Conservation (phyloP, 2,888 invertebrate genomes). For the Carcina quercana region DNA sequence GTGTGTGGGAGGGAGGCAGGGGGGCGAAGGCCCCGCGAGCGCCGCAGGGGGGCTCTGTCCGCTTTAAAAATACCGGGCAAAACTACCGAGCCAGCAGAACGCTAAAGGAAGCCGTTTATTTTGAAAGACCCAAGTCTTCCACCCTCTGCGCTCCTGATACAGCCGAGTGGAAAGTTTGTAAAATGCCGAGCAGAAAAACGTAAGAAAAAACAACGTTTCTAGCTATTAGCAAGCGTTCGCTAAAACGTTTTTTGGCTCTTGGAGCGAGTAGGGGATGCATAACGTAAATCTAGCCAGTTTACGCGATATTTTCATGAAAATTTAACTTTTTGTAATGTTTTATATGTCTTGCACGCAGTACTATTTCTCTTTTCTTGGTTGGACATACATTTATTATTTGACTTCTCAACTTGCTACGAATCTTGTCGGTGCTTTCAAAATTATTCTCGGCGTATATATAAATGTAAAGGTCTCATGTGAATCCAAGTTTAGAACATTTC, state of each 20-base stretch:
- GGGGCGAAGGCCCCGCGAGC: conserved; percentile 39
- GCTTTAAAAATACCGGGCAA: conserved; percentile 67
- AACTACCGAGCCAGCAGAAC: conserved; percentile 54
- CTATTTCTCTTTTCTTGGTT: too few species aligned
- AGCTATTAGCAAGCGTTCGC: conserved; percentile 38
- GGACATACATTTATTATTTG: too few species aligned
- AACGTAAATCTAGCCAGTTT: conserved; percentile 26
- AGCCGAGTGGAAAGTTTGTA: conserved; percentile 46
- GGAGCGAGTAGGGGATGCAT: conserved; percentile 24
- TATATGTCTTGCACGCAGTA: too few species aligned
- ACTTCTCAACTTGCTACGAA: too few species aligned
- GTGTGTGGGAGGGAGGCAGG: conserved; percentile 44
- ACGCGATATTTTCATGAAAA: conserved; percentile 10
- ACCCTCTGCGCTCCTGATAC: conserved; percentile 34
- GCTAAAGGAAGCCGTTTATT: conserved; percentile 64
- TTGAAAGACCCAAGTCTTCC: conserved; percentile 53
- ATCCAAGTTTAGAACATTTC: too few species aligned
- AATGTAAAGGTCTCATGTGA: too few species aligned
- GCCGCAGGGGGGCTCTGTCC: conserved; percentile 61
- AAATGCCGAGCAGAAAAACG: conserved; percentile 44
- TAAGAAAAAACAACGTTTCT: conserved; percentile 20
- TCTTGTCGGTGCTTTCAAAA: too few species aligned
- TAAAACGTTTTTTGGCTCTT: conserved; percentile 40
- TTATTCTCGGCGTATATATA: too few species aligned
- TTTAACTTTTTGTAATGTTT: conserved; percentile 11